Base-by-base conservation (phyloP, 2,113 vertebrate species). In the Pedetes capensis region DNA sequence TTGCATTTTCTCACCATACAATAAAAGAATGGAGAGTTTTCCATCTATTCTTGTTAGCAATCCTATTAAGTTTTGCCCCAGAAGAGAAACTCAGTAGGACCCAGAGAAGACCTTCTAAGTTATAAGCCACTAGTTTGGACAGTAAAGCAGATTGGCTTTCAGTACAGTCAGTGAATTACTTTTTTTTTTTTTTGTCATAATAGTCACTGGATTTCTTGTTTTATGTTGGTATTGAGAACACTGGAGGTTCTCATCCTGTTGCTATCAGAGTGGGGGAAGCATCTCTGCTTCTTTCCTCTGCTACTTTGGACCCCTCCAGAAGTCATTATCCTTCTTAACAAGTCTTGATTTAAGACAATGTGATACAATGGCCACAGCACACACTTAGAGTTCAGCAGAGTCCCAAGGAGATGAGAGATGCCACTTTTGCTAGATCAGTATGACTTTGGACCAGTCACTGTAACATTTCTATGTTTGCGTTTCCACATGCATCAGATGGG, bases 21-120 rank as follows among this genome's bases (percentile, higher is more conserved):
- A 78, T 66, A 61, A 66, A 81, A 53, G 8, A 90, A 22, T 39
- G 32, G 34, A 78, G 42, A 94, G 25, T 7, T 76, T 78, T 64
- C 68, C 63, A 82, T 93, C 25, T 78, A 47, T 61, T 90, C 94
- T 95, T 82, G 25, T 93, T 93, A 76, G 75, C 76, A 85, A 47
- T 39, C 8, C 8, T 44, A 69, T 86, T 78, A 96, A 87, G 87
- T 94, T 92, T 81, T 51, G 1, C 8, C 10, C 22, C 55, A 75
- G 91, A 85, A 89, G 16, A 92, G 57, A 85, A 93, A 78, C 66
- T n/a, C 47, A 64, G 8, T 66, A 87, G 27, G 53, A 89, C 42
- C 78, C 5, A 37, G 16, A 93, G 39, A 39, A 94, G 61, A 44
- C 8, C 68, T 29, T 79, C 39, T 74, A 75, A 79, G 25, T 61